Conservation (phyloP, 2,113 vertebrate genomes). For the Terrapene triunguis region DNA sequence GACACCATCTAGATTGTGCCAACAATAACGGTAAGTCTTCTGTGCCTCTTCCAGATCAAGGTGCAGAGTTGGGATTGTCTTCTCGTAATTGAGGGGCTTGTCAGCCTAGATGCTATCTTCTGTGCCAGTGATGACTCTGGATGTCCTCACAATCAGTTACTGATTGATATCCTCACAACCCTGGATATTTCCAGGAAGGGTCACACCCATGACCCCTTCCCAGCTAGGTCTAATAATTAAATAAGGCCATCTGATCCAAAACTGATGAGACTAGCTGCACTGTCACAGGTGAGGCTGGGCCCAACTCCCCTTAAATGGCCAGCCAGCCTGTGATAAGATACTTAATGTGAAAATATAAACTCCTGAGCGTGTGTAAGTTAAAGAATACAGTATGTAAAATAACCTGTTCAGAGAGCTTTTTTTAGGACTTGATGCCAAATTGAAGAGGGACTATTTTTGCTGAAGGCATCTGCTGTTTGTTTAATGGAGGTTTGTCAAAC, state of each 20-base stretch:
- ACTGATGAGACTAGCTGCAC: neutral
- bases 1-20: too few species aligned
- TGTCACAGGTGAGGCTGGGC: neutral
- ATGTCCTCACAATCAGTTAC: neutral
- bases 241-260: neutral
- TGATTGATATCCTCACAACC: neutral
- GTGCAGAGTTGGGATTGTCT: too few species aligned
- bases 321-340: neutral
- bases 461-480: neutral
- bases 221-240: neutral
- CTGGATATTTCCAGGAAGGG: neutral
- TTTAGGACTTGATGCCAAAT: neutral
- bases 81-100: neutral
- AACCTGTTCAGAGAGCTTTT: neutral
- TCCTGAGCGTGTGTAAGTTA: neutral
- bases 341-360: neutral
- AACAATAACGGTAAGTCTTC: too few species aligned
- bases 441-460: neutral
- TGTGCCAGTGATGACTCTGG: neutral
- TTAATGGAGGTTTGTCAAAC: neutral
- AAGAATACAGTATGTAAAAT: neutral
- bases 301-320: neutral
- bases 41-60: too few species aligned
- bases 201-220: neutral
- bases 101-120: neutral